These are phyloP conservation scores for Myotis daubentonii DNA, from an alignment of 2,797 vertebrate genomes.

Conservation along the genomic window DNA sequence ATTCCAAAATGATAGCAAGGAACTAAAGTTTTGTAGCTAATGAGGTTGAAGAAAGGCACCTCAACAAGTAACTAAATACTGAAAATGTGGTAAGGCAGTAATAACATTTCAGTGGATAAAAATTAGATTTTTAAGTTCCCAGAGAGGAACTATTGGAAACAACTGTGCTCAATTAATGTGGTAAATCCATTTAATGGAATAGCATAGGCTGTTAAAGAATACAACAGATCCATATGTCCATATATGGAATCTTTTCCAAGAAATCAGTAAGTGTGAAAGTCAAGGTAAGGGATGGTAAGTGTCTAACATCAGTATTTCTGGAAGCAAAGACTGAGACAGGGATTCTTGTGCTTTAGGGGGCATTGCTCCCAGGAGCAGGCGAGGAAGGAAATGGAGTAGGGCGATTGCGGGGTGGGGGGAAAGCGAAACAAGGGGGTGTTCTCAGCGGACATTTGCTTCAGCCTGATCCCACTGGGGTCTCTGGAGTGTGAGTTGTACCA, in stretches of 20 bases:
- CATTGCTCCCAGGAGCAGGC: neutral
- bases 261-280: neutral
- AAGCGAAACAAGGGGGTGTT: neutral
- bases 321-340: neutral
- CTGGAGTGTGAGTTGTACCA: neutral
- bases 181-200: constrained; percentile 4
- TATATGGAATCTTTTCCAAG: constrained; percentile 4
- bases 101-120: constrained; percentile 61
- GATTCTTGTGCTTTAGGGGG: neutral
- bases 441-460: neutral
- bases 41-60: constrained; percentile 4
- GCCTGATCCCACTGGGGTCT: neutral
- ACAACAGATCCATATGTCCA: neutral
- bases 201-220: constrained; percentile 32
- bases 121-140: constrained; percentile 57
- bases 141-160: constrained; percentile 45
- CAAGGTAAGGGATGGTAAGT: neutral
- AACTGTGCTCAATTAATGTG: constrained; percentile 44
- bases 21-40: constrained; percentile 47
- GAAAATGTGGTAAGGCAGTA: constrained; percentile 38
- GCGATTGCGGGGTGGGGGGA: fast-evolving
- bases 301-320: neutral
- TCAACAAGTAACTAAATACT: constrained; percentile 33
- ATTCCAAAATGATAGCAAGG: constrained; percentile 36
- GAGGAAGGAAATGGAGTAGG: too few species aligned